Evolutionary conservation across 2,797 vertebrate genomes (phyloP).

Genomic region (Cygnus olor): DNA sequence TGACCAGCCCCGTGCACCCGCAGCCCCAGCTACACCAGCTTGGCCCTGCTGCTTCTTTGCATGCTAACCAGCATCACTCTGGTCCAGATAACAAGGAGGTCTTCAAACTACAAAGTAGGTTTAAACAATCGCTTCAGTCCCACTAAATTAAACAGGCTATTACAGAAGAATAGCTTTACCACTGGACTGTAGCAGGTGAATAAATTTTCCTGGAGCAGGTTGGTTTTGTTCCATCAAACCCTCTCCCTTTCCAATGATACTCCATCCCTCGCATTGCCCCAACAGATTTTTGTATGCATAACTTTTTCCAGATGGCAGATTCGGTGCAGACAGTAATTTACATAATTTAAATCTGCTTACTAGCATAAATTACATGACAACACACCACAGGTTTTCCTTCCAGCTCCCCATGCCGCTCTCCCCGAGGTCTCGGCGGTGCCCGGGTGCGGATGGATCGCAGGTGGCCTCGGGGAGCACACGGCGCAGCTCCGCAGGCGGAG

Average conservation of each 20-base stretch:
- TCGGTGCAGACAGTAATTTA: conserved; percentile 58
- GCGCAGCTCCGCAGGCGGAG: neutral
- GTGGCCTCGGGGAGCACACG: neutral
- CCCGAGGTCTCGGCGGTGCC: neutral
- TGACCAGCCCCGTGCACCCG: neutral
- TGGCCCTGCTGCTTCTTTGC: neutral
- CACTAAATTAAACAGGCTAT: neutral
- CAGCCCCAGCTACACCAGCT: neutral
- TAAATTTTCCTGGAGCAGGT: neutral
- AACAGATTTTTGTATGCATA: conserved; percentile 29
- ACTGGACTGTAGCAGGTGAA: neutral
- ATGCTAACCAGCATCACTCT: neutral
- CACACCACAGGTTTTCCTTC: neutral
- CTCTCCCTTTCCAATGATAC: neutral
- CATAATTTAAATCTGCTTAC: conserved; percentile 67
- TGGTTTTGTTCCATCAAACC: neutral
- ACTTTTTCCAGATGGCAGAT: conserved; percentile 62
- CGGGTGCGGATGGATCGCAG: rapidly evolving
- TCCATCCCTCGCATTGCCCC: neutral
- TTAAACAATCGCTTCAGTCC: neutral
- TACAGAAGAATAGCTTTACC: neutral
- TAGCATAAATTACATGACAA: conserved; percentile 39
- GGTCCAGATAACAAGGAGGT: neutral
- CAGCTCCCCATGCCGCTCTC: neutral
- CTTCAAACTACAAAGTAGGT: neutral